These are phyloP conservation scores for Odontocerum albicorne DNA, from an alignment of 2,888 invertebrate species.

Conservation along the genomic window DNA sequence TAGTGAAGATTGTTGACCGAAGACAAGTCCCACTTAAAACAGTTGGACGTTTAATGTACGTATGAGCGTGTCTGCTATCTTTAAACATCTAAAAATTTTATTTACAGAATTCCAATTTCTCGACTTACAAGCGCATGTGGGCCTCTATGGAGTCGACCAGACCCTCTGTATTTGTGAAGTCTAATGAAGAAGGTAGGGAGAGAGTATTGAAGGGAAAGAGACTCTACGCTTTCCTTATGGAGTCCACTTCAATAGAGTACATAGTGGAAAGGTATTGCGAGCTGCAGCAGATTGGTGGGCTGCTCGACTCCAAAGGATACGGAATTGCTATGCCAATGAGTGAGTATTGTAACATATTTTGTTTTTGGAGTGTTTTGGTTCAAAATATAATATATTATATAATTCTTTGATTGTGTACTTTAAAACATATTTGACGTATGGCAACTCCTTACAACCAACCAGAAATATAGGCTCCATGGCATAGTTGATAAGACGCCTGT, in stretches of 20 bases:
- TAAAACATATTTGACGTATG: too few relatives aligned
- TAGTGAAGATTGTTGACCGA: too few relatives aligned
- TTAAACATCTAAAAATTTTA: conserved; percentile 1
- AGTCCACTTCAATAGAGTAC: conserved; percentile 94
- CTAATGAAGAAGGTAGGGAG: conserved; percentile 85
- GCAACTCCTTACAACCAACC: too few relatives aligned
- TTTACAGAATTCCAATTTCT: conserved; percentile 80
- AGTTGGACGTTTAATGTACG: too few relatives aligned
- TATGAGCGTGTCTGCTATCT: too few relatives aligned
- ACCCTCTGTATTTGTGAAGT: conserved; percentile 80
- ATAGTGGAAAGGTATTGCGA: conserved; percentile 84
- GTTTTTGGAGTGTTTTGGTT: background rate
- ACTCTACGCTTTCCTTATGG: conserved; percentile 93
- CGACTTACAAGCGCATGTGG: conserved; percentile 92
- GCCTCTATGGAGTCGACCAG: conserved; percentile 83
- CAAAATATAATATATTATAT: background rate
- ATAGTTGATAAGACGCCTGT: too few relatives aligned
- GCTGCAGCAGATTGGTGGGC: conserved; percentile 76
- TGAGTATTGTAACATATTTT: conserved; percentile 49
- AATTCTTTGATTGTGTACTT: too few relatives aligned
- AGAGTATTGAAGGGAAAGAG: conserved; percentile 77
- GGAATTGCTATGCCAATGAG: conserved; percentile 90
- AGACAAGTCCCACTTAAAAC: too few relatives aligned
- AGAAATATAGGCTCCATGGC: too few relatives aligned
- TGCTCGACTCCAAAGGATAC: conserved; percentile 86